These are phyloP conservation scores for Globodera rostochiensis DNA, from an alignment of 1,140 invertebrate genomes.

Conservation along the genomic window DNA sequence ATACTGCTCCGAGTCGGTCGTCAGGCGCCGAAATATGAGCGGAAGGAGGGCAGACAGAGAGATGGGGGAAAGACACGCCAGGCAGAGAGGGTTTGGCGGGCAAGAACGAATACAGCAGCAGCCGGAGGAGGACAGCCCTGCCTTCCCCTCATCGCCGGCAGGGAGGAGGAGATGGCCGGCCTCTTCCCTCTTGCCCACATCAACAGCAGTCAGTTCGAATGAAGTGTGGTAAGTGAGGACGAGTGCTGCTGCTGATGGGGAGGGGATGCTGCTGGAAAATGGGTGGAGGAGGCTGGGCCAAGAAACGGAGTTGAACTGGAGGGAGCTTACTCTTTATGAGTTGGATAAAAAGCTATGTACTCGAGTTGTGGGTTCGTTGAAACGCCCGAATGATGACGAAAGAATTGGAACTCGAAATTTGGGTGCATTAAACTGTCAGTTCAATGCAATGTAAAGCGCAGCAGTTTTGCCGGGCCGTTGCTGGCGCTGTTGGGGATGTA, in stretches of 20 bases:
- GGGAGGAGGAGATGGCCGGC: neutral
- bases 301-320: neutral
- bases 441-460: too few relatives aligned
- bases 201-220: neutral
- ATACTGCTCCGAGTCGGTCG: slow-evolving; percentile 19
- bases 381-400: too few relatives aligned
- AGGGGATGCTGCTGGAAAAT: neutral
- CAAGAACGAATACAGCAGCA: neutral
- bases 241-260: neutral
- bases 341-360: too few relatives aligned
- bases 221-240: neutral
- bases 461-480: neutral
- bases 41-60: neutral
- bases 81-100: neutral
- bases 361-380: too few relatives aligned
- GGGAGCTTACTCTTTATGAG: too few relatives aligned
- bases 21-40: neutral
- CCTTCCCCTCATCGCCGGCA: neutral
- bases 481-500: neutral
- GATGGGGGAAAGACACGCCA: neutral
- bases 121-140: slow-evolving; percentile 5
- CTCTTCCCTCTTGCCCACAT: neutral
- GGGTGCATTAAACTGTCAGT: too few relatives aligned
- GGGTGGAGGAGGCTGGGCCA: neutral
- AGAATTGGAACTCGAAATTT: too few relatives aligned